Base-by-base conservation (phyloP, 1,140 invertebrate species). In the Dryas iulia region DNA sequence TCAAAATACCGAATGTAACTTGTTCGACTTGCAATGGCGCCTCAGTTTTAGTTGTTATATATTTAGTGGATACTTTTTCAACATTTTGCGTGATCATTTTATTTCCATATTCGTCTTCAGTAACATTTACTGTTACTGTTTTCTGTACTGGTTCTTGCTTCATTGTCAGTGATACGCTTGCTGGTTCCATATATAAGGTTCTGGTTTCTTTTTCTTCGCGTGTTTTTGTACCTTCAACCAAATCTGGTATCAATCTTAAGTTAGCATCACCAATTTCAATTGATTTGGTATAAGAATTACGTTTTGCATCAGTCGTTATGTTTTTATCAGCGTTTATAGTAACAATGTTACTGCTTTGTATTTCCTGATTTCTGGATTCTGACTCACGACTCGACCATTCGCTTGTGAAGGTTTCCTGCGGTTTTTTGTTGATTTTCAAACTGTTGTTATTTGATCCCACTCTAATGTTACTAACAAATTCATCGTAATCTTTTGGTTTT, bases 71-170 rank as follows among this genome's bases (percentile, higher is more conserved):
- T 59, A 89, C 69, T 73, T 92, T 85, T 76, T 92, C 92, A 21
- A 92, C 83, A 60, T 92, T 92, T 77, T 92, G 91, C 35, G 87
- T 92, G 12, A 92, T 90, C 2, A 92, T 83, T 84, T 92, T 92
- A 56, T 92, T 92, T 5, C 91, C 92, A 62, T 84, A 91, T 77
- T 90, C 90, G 70, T 93, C 92, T 79, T 93, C 90, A 4, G 82
- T 82, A 1, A 92, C 89, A 66, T 90, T 93, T 0, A 93, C 91
- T 23, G 87, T 92, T 6, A 93, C 92, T 6, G 87, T 90, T 77
- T 92, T 92, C 71, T 92, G 89, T 53, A 87, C 76, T 2, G 91
- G 92, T 56, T 92, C 89, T 68, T 91, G 87, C 6, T 86, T 84
- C 86, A 91, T 91, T 10, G 89, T 90, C 25, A 91, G 66, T 3